A percentile compares a stretch with the other conserved stretches of the same genome.
These are phyloP conservation scores for Petrophora chlorosata DNA, from an alignment of 2,888 invertebrate species.

Conservation along the genomic window DNA sequence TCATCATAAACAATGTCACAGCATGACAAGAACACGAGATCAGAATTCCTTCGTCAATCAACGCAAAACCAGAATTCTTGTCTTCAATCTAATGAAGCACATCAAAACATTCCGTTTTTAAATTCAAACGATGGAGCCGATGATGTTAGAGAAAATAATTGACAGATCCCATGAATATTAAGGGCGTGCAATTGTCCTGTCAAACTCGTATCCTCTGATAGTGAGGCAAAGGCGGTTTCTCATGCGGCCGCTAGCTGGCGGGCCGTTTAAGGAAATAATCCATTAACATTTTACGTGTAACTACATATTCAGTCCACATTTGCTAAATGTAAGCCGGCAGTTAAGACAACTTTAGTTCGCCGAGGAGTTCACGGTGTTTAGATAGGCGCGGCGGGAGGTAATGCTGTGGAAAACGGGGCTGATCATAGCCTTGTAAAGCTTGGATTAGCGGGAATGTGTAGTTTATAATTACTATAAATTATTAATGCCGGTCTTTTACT, in stretches of 20 bases:
- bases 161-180: conserved; percentile 61
- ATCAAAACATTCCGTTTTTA: conserved; percentile 39
- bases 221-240: conserved; percentile 47
- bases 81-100: conserved; percentile 37
- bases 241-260: conserved; percentile 49
- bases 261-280: conserved; percentile 67
- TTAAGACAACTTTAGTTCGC: conserved; percentile 41
- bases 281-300: conserved; percentile 69
- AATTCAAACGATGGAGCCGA: conserved; percentile 38
- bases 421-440: conserved; percentile 18
- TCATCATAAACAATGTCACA: conserved; percentile 26
- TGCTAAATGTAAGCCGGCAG: conserved; percentile 52
- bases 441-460: conserved; percentile 17
- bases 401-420: conserved; percentile 24
- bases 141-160: conserved; percentile 49
- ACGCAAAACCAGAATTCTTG: conserved; percentile 8
- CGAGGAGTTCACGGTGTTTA: conserved; percentile 28
- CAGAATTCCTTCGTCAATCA: conserved; percentile 28
- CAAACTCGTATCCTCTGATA: conserved; percentile 50
- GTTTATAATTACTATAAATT: conserved; percentile 22
- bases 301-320: conserved; percentile 55
- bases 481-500: too few relatives aligned
- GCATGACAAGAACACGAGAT: conserved; percentile 9
- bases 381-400: conserved; percentile 26
- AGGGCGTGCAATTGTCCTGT: conserved; percentile 61